A percentile compares a stretch with the other conserved stretches of the same genome.
Evolutionary conservation across 2,888 invertebrate genomes (phyloP).

Genomic region (Herminia tarsipennalis): DNA sequence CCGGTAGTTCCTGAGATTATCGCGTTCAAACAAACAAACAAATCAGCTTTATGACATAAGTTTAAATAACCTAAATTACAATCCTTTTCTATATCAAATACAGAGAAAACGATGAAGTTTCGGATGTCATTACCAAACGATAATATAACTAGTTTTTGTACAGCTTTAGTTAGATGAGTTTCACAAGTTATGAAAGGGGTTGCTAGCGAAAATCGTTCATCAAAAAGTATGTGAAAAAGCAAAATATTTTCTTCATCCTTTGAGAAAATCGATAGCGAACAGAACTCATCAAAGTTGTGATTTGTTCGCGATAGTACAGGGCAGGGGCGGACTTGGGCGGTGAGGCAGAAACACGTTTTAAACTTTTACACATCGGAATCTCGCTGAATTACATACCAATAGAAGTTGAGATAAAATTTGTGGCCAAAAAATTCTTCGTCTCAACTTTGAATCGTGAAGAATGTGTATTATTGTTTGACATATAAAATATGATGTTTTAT

Average conservation of each 20-base stretch:
- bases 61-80: too few species aligned
- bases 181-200: background rate
- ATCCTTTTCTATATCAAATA: too few species aligned
- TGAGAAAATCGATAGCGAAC: slow-evolving; percentile 40
- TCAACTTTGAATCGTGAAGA: too few species aligned
- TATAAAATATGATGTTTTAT: too few species aligned
- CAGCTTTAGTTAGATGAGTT: background rate
- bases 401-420: slow-evolving; percentile 7
- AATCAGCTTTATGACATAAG: too few species aligned
- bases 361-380: slow-evolving; percentile 19
- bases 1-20: too few species aligned
- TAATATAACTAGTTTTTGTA: too few species aligned
- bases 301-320: slow-evolving; percentile 49
- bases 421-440: background rate
- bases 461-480: too few species aligned
- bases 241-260: slow-evolving; percentile 32
- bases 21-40: too few species aligned
- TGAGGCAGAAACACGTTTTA: slow-evolving; percentile 17
- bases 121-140: too few species aligned
- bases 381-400: slow-evolving; percentile 15
- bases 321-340: slow-evolving; percentile 10
- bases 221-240: slow-evolving; percentile 5
- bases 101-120: too few species aligned
- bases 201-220: background rate
- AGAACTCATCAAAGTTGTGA: slow-evolving; percentile 64